Base-by-base conservation (phyloP, 2,797 vertebrate genomes). In the Hoplostethus mediterraneus region DNA sequence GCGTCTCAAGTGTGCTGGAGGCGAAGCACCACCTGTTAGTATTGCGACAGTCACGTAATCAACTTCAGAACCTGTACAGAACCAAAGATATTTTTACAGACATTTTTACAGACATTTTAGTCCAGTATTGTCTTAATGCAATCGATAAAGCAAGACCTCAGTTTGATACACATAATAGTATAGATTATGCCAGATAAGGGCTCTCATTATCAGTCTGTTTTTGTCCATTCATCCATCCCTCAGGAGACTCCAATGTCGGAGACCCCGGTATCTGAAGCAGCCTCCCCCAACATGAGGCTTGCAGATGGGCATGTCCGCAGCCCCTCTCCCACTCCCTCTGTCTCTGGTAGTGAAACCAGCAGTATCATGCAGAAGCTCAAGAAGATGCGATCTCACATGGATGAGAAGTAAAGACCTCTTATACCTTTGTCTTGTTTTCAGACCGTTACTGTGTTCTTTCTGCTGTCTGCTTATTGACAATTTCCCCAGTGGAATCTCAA, bases 341-440 rank as follows among this genome's bases (percentile, higher is more conserved):
- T 98, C 67, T 99, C 98, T 30, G 98, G 97, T 83, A 98, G 97
- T 71, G 98, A 99, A 86, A 99, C 97, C 0, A 99, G 97, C 91
- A 99, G 97, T 92, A 99, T 99, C 89, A 97, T 99, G 98, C 96
- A 99, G 90, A 99, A 98, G 83, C 95, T 99, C 33, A 98, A 98
- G 93, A 99, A 98, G 94, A 99, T 99, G 97, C 96, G 95, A 81
- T 97, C 95, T 79, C 97, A 96, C 80, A 98, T 96, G 95, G 97
- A 99, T 87, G 97, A 99, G 87, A 99, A 98, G 97, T 99, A 97
- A 97, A 78, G 54, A 12, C 42, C 48, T 13, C 14, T 58, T 48
- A 28, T 44, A 40, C 17, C 38, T 67, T 70, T 68, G 0, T 53
- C 69, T 76, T 49, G 0, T 59, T 82, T 25, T 81, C 91, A 42